Evolutionary conservation across 2,888 invertebrate species (phyloP).

Genomic region (Ophion slaviceki): DNA sequence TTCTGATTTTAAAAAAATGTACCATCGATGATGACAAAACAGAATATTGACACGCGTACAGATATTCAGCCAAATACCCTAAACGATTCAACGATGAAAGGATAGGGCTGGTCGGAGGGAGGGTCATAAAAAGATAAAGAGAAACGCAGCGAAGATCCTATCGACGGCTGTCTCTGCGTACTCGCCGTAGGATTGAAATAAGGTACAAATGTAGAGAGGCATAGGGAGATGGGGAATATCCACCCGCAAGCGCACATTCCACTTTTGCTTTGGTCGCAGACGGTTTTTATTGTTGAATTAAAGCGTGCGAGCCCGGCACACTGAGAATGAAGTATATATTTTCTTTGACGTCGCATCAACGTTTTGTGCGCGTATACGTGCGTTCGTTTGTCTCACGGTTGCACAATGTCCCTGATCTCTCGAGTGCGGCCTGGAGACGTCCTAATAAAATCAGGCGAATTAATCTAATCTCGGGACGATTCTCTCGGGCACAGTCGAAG

Average conservation of each 20-base stretch:
- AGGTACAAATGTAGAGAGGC: conserved; percentile 6
- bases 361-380: not conserved
- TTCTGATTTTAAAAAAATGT: no score
- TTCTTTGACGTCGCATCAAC: conserved; percentile 43
- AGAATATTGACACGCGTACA: not conserved
- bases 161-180: conserved; percentile 24
- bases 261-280: not conserved
- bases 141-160: conserved; percentile 9
- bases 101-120: not conserved
- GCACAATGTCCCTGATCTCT: conserved; percentile 24
- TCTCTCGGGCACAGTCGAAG: conserved; percentile 63
- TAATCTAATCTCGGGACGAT: conserved; percentile 77
- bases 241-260: conserved; percentile 3
- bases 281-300: conserved; percentile 43
- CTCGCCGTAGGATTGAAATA: conserved; percentile 22
- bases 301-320: conserved; percentile 1
- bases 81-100: conserved; percentile 3
- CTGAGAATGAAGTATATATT: conserved; percentile 22
- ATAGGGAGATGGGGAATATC: conserved; percentile 7
- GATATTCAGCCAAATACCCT: not conserved
- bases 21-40: not conserved
- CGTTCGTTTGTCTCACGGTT: conserved; percentile 35
- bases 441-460: conserved; percentile 79
- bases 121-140: conserved; percentile 10
- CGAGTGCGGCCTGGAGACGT: conserved; percentile 60